Evolutionary conservation across 2,797 vertebrate species (phyloP).

Genomic region (Vespertilio murinus): DNA sequence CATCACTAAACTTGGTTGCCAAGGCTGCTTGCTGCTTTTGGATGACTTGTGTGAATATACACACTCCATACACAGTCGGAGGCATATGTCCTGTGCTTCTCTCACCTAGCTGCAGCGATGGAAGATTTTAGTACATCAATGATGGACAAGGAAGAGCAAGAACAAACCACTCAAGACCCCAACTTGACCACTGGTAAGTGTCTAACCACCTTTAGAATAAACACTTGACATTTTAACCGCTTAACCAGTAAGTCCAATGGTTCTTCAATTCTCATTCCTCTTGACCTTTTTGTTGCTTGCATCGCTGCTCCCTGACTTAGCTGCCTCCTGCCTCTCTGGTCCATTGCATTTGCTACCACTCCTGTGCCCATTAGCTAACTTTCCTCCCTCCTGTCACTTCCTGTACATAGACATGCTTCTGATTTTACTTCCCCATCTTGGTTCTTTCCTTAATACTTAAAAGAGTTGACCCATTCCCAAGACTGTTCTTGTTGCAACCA

Average conservation of each 20-base stretch:
- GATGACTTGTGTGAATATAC: neutral
- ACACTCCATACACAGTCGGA: too few relatives aligned
- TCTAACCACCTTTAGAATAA: neutral
- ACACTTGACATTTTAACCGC: neutral
- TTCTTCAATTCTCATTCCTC: neutral
- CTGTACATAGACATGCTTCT: neutral
- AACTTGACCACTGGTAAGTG: neutral
- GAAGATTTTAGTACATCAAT: conserved; percentile 45
- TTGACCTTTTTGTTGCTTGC: neutral
- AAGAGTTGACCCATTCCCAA: neutral
- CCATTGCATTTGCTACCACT: neutral
- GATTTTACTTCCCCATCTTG: neutral
- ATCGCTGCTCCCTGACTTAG: neutral
- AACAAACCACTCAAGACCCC: conserved; percentile 27
- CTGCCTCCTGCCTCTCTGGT: neutral
- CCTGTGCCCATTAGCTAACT: neutral
- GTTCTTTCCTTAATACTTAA: neutral
- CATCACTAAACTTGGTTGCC: neutral
- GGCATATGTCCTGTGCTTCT: too few relatives aligned
- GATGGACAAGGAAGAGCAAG: neutral
- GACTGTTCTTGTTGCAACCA: neutral
- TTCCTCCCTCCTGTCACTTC: neutral
- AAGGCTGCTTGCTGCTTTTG: neutral
- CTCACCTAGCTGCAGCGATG: neutral
- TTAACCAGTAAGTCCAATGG: neutral